Evolutionary conservation across 2,888 invertebrate species (phyloP), one percentile per base, ranked within the genome.

Genomic region (Netelia virgata): DNA sequence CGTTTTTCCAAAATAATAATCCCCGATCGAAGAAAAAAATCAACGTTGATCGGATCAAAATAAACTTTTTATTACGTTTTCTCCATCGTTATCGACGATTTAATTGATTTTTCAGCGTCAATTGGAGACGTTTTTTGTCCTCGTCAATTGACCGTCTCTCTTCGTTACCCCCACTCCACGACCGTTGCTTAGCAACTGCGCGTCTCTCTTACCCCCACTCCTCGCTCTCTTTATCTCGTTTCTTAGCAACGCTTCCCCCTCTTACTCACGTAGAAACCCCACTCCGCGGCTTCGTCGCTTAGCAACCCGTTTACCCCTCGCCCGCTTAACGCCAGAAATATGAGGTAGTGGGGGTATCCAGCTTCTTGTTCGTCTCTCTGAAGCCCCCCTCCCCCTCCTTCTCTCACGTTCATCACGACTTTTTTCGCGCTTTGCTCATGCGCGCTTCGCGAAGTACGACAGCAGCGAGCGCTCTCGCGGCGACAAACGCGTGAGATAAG

Each of bases 401-500:
- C 78, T 20, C 59, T 8, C 3, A 14, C 57, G 18, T 16, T 9
- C 69, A 14, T 53, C 53, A 14, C n/a, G n/a, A 3, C 47, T 16
- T 18, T 18, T 73, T 73, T 79, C 84, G 78, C 77, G 78, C 69
- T 74, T 68, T 43, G 66, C 79, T 72, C 79, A 73, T 73, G 79
- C 79, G 79, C 50, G 9, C 8, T 14, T 18, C 57, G 18, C 8
- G 1, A 41, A 47, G 70, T 80, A 79, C 77, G 82, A 80, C 85
- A 84, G 14, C 5, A 57, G 20, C 57, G 18, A 57, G 18, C 18
- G 18, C 57, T 6, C 57, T 78, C 75, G 77, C 73, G 73, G 87
- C 80, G 86, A 84, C 81, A 86, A 82, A 82, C 83, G 72, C 84
- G 84, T 87, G 88, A 88, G 89, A 83, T 86, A 89, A 91, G 90